Evolutionary conservation across 2,797 vertebrate genomes (phyloP).

Genomic region (Xenentodon cancila): DNA sequence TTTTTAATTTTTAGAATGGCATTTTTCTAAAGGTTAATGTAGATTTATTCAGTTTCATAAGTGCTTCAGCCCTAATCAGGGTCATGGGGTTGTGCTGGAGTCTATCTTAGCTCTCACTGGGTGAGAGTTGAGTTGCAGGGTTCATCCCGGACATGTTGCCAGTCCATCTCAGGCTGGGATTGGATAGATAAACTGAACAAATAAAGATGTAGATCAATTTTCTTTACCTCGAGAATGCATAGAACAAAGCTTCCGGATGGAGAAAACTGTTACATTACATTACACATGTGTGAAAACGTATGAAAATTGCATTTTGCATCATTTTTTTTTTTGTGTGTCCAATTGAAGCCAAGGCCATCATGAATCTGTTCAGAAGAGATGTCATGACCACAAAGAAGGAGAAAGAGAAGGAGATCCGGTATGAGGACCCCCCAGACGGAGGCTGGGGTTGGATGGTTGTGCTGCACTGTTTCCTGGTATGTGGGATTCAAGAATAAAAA

Average conservation of each 20-base stretch:
- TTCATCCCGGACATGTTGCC: no score
- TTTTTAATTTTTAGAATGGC: no score
- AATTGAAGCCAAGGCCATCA: conserved; percentile 67
- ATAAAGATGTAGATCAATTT: no score
- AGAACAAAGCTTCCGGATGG: neutral
- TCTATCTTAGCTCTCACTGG: no score
- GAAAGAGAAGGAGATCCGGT: conserved; percentile 65
- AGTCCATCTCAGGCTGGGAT: no score
- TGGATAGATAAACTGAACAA: no score
- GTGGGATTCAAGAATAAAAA: conserved; percentile 18
- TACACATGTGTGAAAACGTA: neutral
- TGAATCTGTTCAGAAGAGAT: conserved; percentile 75
- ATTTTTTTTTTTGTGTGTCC: conserved; percentile 7
- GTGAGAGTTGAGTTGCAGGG: no score
- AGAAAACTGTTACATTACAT: neutral
- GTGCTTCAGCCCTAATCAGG: no score
- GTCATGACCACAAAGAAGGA: conserved; percentile 71
- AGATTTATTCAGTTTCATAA: no score
- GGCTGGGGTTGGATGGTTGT: conserved; percentile 93
- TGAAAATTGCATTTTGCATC: neutral
- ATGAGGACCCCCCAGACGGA: conserved; percentile 77
- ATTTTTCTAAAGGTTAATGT: no score
- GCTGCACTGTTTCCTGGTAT: conserved; percentile 93
- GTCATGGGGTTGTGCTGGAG: no score
- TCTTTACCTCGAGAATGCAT: no score